Base-by-base conservation (phyloP, 2,113 vertebrate genomes). In the Dissostichus mawsoni region DNA sequence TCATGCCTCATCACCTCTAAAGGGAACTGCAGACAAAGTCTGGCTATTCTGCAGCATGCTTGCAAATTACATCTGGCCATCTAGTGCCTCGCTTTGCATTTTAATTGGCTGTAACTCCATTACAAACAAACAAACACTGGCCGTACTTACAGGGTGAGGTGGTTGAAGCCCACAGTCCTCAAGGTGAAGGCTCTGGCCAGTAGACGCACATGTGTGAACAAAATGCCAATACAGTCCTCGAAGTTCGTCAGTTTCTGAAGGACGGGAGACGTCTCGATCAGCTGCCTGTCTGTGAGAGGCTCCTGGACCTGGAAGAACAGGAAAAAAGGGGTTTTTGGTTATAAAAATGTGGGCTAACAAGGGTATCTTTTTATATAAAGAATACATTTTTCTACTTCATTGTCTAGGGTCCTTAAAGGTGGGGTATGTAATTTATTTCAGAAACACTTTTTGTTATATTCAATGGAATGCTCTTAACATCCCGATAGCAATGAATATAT, bases 111-210 rank as follows among this genome's bases (percentile, higher is more conserved):
- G 45, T 69, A 75, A 81, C 70, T 67, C 7, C 17, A 59, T 82
- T 69, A 74, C 33, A 1, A 2, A 64, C 67, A 65, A 70, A 70
- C 75, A 59, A 67, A 81, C 36, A 58, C 53, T 1, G 1, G 1
- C 11, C 1, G 61, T 8, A 97, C 97, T 97, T 90, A 99, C 98
- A 99, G 95, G 25, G 98, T 99, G 91, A 99, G 96, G 86, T 99
- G 98, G 94, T 99, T 99, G 94, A 98, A 99, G 91, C 98, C 98
- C 20, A 99, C 98, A 7, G 98, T 99, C 89, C 98, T 96, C 90
- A 99, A 86, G 4, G 98, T 99, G 94, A 99, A 99, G 0, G 98
- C 98, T 62, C 98, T 92, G 56, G 98, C 98, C 65, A 99, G 90
- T 33, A 99, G 96, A 5, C 98, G 96, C 73, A 99, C 96, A 0